Conservation (phyloP, 2,888 invertebrate genomes). For the Cheilosia variabilis region DNA sequence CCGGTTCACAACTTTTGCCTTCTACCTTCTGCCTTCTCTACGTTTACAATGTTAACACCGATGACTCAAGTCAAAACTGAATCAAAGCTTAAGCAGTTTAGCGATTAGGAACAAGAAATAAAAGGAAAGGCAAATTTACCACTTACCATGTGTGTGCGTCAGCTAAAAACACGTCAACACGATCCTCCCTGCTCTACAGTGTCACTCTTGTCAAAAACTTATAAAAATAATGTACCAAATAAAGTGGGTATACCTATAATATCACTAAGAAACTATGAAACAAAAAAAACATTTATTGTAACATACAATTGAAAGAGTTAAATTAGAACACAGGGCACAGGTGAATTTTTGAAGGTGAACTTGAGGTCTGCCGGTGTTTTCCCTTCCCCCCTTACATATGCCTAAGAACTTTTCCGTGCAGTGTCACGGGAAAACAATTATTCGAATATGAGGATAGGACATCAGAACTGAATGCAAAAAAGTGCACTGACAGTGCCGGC, state of each 20-base stretch:
- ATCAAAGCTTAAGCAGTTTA: conserved; percentile 57
- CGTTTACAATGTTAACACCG: conserved; percentile 50
- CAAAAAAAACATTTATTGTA: background rate
- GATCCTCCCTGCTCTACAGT: conserved; percentile 12
- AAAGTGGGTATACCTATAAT: conserved; percentile 13
- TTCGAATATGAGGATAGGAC: background rate
- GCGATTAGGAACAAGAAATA: conserved; percentile 34
- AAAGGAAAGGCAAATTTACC: conserved; percentile 7
- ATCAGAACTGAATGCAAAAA: background rate
- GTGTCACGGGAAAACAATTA: background rate
- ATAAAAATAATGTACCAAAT: conserved; percentile 27
- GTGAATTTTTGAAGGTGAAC: conserved; percentile 54
- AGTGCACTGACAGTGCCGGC: background rate
- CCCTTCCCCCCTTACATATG: background rate
- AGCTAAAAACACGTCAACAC: conserved; percentile 16
- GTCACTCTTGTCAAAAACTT: conserved; percentile 42
- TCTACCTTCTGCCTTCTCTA: conserved; percentile 28
- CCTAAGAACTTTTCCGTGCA: too few relatives aligned
- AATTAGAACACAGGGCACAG: conserved; percentile 35
- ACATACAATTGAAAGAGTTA: background rate
- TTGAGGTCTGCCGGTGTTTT: conserved; percentile 53
- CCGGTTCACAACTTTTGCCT: conserved; percentile 62
- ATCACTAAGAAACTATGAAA: background rate
- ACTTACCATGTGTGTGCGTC: conserved; percentile 64
- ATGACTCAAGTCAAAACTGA: conserved; percentile 64